Conservation (phyloP, 2,888 invertebrate species). For the Pterobdella sp. region DNA sequence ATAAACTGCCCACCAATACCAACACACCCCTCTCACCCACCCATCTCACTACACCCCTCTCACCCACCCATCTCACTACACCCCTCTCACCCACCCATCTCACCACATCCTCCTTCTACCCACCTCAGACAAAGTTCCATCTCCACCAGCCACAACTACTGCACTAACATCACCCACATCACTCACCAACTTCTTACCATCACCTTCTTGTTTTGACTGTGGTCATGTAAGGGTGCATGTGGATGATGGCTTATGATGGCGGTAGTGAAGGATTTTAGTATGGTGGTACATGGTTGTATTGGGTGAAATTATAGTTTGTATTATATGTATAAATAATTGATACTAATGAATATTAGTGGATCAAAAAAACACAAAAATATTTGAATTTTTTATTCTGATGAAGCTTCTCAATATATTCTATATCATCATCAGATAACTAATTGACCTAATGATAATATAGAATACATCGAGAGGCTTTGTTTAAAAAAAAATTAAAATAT, state of each 20-base stretch:
- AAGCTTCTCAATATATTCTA: neutral
- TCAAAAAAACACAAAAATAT: too few species aligned
- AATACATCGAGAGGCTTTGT: too few species aligned
- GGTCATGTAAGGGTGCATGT: neutral
- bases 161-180: constrained; percentile 71
- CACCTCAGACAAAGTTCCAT: constrained; percentile 85
- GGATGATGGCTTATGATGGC: neutral
- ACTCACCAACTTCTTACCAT: constrained; percentile 73
- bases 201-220: constrained; percentile 75
- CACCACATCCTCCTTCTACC: too few species aligned
- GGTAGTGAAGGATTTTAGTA: neutral
- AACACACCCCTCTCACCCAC: too few species aligned
- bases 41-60: too few species aligned
- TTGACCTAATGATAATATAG: neutral
- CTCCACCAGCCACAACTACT: constrained; percentile 84
- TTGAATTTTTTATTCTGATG: too few species aligned
- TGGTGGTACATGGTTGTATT: neutral
- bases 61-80: too few species aligned
- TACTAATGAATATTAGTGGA: too few species aligned
- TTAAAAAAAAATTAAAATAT: too few species aligned
- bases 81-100: too few species aligned
- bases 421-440: neutral
- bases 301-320: neutral
- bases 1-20: too few species aligned
- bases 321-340: neutral